These are phyloP conservation scores for Callyntrura guangdongensis DNA, from an alignment of 2,888 invertebrate species.

Conservation along the genomic window DNA sequence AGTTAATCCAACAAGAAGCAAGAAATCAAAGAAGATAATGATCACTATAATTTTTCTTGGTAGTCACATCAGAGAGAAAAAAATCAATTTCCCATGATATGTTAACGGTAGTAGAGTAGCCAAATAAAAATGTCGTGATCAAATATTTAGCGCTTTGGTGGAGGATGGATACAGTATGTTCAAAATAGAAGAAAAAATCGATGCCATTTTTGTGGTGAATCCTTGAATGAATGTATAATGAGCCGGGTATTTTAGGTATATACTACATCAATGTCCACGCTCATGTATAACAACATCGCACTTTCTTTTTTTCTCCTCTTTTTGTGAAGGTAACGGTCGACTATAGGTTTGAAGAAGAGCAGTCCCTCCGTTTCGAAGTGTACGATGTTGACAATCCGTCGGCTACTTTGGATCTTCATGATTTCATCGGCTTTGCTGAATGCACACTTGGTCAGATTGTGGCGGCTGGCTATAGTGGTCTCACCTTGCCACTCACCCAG, in stretches of 20 bases:
- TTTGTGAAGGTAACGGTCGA: conserved; percentile 87
- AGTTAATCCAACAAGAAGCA: background rate
- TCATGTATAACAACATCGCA: conserved; percentile 69
- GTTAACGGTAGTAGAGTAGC: background rate
- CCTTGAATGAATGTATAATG: background rate
- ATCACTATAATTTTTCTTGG: background rate
- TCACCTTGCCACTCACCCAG: conserved; percentile 79
- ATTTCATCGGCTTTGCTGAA: conserved; percentile 87
- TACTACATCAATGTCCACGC: no score
- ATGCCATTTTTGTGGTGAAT: conserved; percentile 26
- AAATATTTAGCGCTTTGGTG: background rate
- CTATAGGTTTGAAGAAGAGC: conserved; percentile 88
- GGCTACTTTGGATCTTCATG: conserved; percentile 86
- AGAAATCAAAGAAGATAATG: background rate
- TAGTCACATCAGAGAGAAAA: background rate
- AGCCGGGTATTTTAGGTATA: no score
- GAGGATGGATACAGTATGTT: background rate
- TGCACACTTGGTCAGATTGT: conserved; percentile 87
- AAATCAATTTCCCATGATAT: background rate
- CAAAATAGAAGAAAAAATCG: conserved; percentile 5
- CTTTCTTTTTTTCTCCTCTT: background rate
- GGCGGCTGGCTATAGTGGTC: conserved; percentile 85
- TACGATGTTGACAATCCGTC: conserved; percentile 86
- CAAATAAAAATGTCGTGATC: background rate
- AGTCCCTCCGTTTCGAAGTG: conserved; percentile 87